phyloP scores from a whole-genome alignment of 2,113 vertebrate species.

The Bambusicola thoracicus region DNA sequence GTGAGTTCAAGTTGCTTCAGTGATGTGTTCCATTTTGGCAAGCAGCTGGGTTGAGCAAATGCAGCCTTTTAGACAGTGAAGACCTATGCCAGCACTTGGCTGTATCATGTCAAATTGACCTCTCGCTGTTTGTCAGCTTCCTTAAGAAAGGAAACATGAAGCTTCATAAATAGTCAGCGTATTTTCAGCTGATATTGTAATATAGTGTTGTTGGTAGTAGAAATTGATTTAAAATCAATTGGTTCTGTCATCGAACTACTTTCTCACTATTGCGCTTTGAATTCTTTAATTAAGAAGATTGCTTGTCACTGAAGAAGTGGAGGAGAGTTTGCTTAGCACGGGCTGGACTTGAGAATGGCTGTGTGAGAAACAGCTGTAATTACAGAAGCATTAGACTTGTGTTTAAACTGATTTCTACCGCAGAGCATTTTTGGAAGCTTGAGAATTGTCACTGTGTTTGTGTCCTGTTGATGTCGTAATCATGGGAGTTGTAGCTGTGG shows the following conservation, averaged over 20 bases:
- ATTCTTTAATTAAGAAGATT: neutral
- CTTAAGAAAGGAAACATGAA: neutral
- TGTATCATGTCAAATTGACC: neutral
- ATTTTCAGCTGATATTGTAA: neutral
- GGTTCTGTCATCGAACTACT: neutral
- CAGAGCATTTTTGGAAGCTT: neutral
- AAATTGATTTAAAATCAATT: neutral
- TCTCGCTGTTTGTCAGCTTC: neutral
- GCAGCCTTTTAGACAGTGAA: neutral
- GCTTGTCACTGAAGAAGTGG: neutral
- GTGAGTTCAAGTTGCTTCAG: neutral
- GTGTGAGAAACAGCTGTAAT: neutral
- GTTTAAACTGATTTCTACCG: neutral
- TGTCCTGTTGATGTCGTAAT: neutral
- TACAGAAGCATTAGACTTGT: neutral
- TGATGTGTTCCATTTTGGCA: neutral
- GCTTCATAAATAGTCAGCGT: neutral
- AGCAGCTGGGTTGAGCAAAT: neutral
- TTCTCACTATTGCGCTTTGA: neutral
- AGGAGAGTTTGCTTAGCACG: neutral
- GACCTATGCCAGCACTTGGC: neutral
- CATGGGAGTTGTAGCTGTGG: neutral
- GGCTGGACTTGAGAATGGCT: neutral
- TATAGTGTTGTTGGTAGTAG: neutral
- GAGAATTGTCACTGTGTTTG: neutral